Percentiles rank a stretch among this genome's conserved stretches.
Evolutionary conservation across 2,113 vertebrate genomes (phyloP).

Genomic region (Vanacampus margaritifer): DNA sequence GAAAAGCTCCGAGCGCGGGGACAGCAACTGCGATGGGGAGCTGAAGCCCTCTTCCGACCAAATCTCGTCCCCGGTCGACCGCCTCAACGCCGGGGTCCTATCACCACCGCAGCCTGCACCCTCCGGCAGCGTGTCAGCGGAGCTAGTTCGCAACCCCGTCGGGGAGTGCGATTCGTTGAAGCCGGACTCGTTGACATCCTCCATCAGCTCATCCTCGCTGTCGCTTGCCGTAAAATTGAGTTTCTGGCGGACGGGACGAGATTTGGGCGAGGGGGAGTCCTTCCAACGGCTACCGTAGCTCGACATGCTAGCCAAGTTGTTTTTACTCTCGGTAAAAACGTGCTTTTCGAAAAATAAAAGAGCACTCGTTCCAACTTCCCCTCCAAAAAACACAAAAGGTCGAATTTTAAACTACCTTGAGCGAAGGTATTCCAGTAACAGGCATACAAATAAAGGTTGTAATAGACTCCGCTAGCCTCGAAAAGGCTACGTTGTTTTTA

Average conservation of each 20-base stretch:
- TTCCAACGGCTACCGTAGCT: conserved; percentile 64
- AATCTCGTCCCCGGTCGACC: conserved; percentile 73
- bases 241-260: conserved; percentile 78
- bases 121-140: conserved; percentile 60
- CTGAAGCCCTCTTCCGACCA: conserved; percentile 84
- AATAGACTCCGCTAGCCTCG: neutral
- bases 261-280: conserved; percentile 59
- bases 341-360: conserved; percentile 19
- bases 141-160: conserved; percentile 64
- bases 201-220: conserved; percentile 82
- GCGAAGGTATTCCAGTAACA: neutral
- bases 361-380: neutral
- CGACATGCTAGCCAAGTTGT: conserved; percentile 49
- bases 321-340: neutral
- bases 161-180: conserved; percentile 92
- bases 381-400: neutral
- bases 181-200: conserved; percentile 88
- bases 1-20: conserved; percentile 65
- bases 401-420: neutral
- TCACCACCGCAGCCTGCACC: conserved; percentile 60
- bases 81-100: conserved; percentile 66
- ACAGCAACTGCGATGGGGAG: conserved; percentile 79
- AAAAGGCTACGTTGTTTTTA: neutral
- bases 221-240: conserved; percentile 81
- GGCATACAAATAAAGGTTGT: neutral